A percentile compares a stretch with the other conserved stretches of the same genome.
phyloP scores from a whole-genome alignment of 1,140 invertebrate genomes.

The Drosophila malerkotliana region DNA sequence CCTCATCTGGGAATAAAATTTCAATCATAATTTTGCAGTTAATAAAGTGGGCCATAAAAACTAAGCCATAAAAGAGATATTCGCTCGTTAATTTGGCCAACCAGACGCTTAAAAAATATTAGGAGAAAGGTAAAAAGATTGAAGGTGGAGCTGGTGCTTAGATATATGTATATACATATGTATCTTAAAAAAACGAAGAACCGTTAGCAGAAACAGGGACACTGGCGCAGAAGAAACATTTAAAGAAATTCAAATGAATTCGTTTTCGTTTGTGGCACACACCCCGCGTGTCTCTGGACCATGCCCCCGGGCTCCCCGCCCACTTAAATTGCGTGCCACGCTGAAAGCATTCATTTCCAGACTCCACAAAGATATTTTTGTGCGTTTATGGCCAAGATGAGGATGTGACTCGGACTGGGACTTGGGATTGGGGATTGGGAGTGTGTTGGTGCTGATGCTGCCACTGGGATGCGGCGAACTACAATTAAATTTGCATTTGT shows the following conservation, averaged over 20 bases:
- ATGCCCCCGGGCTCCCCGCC: slow-evolving; percentile 67
- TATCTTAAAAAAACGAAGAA: slow-evolving; percentile 11
- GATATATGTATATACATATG: slow-evolving; percentile 4
- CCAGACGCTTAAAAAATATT: slow-evolving; percentile 40
- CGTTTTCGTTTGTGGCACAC: slow-evolving; percentile 37
- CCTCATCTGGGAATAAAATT: not conserved
- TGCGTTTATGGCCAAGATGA: slow-evolving; percentile 30
- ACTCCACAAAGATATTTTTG: slow-evolving; percentile 37
- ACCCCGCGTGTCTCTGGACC: slow-evolving; percentile 36
- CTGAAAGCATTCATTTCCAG: slow-evolving; percentile 77
- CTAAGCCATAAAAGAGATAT: not conserved
- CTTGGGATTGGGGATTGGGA: not conserved
- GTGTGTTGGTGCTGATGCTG: slow-evolving; percentile 35
- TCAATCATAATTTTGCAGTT: slow-evolving; percentile 1
- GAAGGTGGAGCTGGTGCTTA: slow-evolving; percentile 10
- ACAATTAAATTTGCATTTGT: slow-evolving; percentile 84
- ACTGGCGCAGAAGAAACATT: slow-evolving; percentile 50
- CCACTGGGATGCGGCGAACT: slow-evolving; percentile 65
- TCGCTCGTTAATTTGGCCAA: not conserved
- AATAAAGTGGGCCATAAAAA: slow-evolving; percentile 3
- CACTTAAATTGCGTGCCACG: slow-evolving; percentile 83
- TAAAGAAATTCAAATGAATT: slow-evolving; percentile 80
- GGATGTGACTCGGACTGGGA: slow-evolving; percentile 2
- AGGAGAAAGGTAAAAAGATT: slow-evolving; percentile 28
- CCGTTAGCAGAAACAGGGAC: slow-evolving; percentile 54